phyloP scores from a whole-genome alignment of 2,797 vertebrate genomes.

The Podarcis lilfordi region DNA sequence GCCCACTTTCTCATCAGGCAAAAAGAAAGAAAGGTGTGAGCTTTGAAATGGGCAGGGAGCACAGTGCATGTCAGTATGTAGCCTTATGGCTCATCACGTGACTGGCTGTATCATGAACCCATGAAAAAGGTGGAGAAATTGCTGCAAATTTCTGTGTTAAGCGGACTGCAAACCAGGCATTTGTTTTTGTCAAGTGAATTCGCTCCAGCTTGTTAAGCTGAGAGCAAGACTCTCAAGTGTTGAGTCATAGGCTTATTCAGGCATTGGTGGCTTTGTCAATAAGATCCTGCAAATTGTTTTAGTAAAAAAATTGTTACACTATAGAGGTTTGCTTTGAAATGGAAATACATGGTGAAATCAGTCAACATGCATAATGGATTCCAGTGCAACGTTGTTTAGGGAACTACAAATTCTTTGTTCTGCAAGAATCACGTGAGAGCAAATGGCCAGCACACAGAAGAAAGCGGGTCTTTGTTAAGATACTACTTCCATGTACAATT shows the following conservation, averaged over 20 bases:
- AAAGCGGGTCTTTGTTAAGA: constrained; percentile 14
- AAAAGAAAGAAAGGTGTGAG: too few relatives aligned
- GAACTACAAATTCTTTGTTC: not conserved
- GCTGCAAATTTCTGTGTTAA: too few relatives aligned
- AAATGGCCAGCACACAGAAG: not conserved
- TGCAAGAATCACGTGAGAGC: not conserved
- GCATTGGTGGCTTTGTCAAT: not conserved
- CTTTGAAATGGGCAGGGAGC: too few relatives aligned
- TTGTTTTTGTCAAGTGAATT: not conserved
- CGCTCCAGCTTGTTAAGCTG: constrained; percentile 7
- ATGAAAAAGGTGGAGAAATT: too few relatives aligned
- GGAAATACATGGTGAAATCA: not conserved
- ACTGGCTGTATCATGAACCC: too few relatives aligned
- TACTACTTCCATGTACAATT: not conserved
- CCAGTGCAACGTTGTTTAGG: not conserved
- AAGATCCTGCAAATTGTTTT: constrained; percentile 19
- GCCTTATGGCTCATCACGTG: too few relatives aligned
- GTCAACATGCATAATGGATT: constrained; percentile 28
- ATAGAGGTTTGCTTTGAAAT: constrained; percentile 20
- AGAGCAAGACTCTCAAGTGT: not conserved
- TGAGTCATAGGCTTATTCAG: not conserved
- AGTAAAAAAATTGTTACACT: not conserved
- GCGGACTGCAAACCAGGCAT: not conserved
- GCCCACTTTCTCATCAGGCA: too few relatives aligned
- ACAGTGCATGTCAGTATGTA: too few relatives aligned